Conservation (phyloP, 2,888 invertebrate species). For the Mactromeris polynyma region DNA sequence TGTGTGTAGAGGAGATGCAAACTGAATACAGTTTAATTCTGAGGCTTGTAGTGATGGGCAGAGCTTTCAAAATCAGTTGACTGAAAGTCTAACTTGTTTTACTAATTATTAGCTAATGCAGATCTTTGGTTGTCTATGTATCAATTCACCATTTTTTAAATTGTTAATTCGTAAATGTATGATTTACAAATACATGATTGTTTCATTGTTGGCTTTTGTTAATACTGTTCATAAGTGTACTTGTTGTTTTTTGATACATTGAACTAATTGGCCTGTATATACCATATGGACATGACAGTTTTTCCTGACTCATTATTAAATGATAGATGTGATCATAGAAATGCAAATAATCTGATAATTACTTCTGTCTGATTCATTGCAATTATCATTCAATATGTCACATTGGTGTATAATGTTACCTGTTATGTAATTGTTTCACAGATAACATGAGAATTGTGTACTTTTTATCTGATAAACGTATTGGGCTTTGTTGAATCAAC, state of each 20-base stretch:
- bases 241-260: background rate
- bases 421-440: background rate
- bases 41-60: too few relatives aligned
- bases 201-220: background rate
- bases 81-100: too few relatives aligned
- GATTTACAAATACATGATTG: too few relatives aligned
- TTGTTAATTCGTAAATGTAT: too few relatives aligned
- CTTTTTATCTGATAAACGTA: background rate
- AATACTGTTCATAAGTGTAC: background rate
- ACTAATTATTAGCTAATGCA: too few relatives aligned
- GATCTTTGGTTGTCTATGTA: too few relatives aligned
- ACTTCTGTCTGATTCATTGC: background rate
- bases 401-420: background rate
- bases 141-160: too few relatives aligned
- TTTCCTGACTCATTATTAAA: background rate
- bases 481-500: background rate
- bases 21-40: too few relatives aligned
- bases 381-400: background rate
- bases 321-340: background rate
- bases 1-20: too few relatives aligned
- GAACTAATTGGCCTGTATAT: background rate
- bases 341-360: background rate
- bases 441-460: background rate
- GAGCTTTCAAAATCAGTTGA: too few relatives aligned
- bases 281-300: background rate